phyloP scores from a whole-genome alignment of 2,888 invertebrate genomes.

The Zaprionus lineosus region DNA sequence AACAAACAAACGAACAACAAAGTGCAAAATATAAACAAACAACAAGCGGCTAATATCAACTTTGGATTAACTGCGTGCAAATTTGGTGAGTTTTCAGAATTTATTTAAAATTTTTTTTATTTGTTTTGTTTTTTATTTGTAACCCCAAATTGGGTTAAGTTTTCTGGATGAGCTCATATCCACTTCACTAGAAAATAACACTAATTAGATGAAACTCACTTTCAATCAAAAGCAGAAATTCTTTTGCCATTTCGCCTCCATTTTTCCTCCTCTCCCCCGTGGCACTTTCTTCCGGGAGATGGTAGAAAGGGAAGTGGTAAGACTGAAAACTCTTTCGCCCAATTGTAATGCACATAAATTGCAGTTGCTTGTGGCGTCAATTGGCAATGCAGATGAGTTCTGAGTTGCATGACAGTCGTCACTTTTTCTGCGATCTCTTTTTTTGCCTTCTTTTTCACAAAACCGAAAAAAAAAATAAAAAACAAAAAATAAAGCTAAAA shows the following conservation, averaged over 20 bases:
- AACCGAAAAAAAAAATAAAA: constrained; percentile 14
- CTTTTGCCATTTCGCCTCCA: no score
- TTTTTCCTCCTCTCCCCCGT: no score
- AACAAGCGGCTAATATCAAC: constrained; percentile 5
- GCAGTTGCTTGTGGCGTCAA: constrained; percentile 58
- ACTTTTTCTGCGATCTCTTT: constrained; percentile 7
- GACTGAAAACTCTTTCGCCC: constrained; percentile 55
- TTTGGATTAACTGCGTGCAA: constrained; percentile 34
- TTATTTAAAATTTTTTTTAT: no score
- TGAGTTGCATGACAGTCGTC: constrained; percentile 15
- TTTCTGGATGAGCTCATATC: constrained; percentile 20
- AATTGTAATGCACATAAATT: constrained; percentile 75
- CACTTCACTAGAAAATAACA: no score
- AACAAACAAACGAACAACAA: constrained; percentile 19
- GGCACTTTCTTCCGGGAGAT: no score
- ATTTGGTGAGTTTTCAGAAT: constrained; percentile 37
- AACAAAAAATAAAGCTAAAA: constrained; percentile 33
- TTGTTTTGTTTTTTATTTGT: no score
- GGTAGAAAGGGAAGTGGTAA: constrained; percentile 12
- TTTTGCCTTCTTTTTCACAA: constrained; percentile 23
- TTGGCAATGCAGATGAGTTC: constrained; percentile 75
- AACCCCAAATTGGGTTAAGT: no score
- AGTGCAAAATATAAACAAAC: constrained; percentile 7
- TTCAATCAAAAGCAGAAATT: no score
- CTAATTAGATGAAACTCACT: no score